Evolutionary conservation across 2,113 vertebrate genomes (phyloP).

Genomic region (Mormyrus iriodes): DNA sequence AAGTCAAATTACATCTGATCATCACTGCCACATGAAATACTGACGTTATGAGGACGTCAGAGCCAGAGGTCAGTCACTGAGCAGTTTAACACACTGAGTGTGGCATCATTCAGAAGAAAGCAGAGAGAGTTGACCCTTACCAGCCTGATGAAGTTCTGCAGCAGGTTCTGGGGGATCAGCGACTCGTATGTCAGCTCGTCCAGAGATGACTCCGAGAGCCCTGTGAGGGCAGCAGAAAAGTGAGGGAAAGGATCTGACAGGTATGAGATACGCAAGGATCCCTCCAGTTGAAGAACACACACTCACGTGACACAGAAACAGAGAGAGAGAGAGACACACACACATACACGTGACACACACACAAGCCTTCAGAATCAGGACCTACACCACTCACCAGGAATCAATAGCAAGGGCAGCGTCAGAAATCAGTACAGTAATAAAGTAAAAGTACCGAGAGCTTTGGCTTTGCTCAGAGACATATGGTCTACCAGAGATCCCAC

Average conservation of each 20-base stretch:
- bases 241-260: background rate
- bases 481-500: background rate
- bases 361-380: background rate
- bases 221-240: conserved; percentile 51
- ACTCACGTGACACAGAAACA: background rate
- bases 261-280: background rate
- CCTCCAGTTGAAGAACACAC: background rate
- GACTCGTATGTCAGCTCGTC: conserved; percentile 80
- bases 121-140: conserved; percentile 50
- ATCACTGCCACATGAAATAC: background rate
- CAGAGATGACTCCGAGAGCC: conserved; percentile 78
- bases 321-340: no score
- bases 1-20: background rate
- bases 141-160: conserved; percentile 91
- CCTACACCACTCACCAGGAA: background rate
- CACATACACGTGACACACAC: background rate
- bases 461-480: background rate
- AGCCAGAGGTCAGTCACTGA: background rate
- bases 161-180: conserved; percentile 81
- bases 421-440: background rate
- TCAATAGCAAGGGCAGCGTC: background rate
- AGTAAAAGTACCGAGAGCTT: background rate
- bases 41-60: background rate
- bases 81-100: background rate
- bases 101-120: background rate